Conservation (phyloP, 2,797 vertebrate species). For the Anas acuta region DNA sequence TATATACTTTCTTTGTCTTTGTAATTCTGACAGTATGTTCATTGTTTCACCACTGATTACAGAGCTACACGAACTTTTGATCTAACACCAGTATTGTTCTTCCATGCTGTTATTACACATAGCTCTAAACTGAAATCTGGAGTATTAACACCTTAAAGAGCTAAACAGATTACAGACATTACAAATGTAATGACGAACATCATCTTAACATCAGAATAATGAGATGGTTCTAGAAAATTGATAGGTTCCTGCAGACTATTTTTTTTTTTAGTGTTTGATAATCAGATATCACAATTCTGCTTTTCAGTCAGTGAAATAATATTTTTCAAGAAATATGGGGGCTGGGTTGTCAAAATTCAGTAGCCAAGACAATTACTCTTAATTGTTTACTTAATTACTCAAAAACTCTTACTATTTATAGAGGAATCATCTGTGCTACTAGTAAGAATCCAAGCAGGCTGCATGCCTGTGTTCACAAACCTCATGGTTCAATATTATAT, state of each 20-base stretch:
- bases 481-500: neutral
- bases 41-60: neutral
- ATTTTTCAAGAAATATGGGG: neutral
- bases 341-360: neutral
- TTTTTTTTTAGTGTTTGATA: neutral
- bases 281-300: neutral
- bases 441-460: neutral
- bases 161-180: neutral
- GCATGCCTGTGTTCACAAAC: neutral
- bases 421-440: neutral
- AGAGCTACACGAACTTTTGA: neutral
- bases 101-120: neutral
- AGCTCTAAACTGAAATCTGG: neutral
- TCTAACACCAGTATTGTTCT: neutral
- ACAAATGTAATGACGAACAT: neutral
- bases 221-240: slow-evolving; percentile 15
- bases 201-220: neutral
- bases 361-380: neutral
- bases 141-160: neutral
- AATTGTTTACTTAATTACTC: too few relatives aligned
- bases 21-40: neutral
- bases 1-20: neutral
- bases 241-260: neutral
- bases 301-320: neutral
- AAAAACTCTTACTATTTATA: neutral